Evolutionary conservation across 1,140 invertebrate genomes (phyloP).

Genomic region (Euglossa dilemma): DNA sequence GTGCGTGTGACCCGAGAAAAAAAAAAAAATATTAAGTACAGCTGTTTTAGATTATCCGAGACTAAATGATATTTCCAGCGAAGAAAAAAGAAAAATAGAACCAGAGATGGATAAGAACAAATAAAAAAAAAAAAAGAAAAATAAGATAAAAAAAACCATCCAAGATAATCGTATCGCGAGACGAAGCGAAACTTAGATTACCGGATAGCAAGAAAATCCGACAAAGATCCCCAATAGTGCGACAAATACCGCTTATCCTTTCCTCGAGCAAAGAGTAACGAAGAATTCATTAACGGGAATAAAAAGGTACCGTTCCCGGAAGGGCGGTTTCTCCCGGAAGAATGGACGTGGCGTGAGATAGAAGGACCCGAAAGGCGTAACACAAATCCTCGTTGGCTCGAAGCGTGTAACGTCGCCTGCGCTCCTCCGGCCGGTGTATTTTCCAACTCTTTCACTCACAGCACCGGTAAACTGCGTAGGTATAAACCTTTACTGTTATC

Average conservation of each 20-base stretch:
- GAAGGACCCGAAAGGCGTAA: not conserved
- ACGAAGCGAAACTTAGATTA: no score
- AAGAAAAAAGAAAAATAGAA: no score
- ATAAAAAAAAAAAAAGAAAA: no score
- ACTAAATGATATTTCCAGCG: no score
- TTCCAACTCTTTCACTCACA: not conserved
- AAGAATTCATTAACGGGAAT: not conserved
- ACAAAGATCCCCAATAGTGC: not conserved
- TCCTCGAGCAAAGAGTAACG: not conserved
- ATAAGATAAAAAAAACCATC: no score
- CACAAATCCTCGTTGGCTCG: slow-evolving; percentile 17
- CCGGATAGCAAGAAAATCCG: not conserved
- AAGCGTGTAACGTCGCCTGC: not conserved
- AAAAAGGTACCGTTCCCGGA: slow-evolving; percentile 11
- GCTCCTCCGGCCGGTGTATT: not conserved
- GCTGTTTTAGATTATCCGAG: no score
- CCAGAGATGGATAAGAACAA: no score
- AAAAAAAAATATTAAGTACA: no score
- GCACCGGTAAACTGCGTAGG: not conserved
- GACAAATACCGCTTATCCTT: not conserved
- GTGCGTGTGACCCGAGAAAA: no score
- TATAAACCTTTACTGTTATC: slow-evolving; percentile 56
- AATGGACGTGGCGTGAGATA: not conserved
- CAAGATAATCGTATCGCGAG: no score
- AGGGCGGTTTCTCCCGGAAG: not conserved